Evolutionary conservation across 2,797 vertebrate species (phyloP).

Genomic region (Platalea minor): DNA sequence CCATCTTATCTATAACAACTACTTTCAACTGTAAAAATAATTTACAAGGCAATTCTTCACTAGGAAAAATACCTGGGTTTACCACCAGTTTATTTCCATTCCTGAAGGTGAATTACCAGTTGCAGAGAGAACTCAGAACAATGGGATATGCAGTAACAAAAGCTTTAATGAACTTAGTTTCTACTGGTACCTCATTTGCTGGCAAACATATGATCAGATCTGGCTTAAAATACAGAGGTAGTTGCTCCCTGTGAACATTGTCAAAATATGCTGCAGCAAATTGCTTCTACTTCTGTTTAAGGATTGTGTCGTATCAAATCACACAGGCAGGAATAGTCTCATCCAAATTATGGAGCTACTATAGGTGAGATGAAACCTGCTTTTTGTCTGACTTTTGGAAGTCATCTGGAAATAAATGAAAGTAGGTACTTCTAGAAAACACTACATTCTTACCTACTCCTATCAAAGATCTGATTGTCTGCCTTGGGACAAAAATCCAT

Average conservation of each 20-base stretch:
- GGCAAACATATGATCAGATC: not conserved
- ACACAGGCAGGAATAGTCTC: not conserved
- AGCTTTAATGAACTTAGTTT: not conserved
- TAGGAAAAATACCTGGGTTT: not conserved
- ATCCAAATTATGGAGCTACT: not conserved
- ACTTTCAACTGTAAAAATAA: not conserved
- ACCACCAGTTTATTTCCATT: not conserved
- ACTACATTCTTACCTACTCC: not conserved
- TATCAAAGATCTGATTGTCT: not conserved
- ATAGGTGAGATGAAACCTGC: not conserved
- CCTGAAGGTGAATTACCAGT: not conserved
- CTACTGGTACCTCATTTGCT: not conserved
- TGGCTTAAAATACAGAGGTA: not conserved
- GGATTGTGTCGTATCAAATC: not conserved
- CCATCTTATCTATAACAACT: not conserved
- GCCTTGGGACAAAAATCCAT: not conserved
- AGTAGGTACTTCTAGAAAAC: not conserved
- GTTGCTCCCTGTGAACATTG: not conserved
- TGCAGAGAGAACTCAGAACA: not conserved
- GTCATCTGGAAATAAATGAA: not conserved
- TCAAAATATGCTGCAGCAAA: not conserved
- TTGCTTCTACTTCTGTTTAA: not conserved
- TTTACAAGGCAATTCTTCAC: not conserved
- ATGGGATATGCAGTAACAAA: not conserved
- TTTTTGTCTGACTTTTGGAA: not conserved